These are phyloP conservation scores for Euclidia mi DNA, from an alignment of 2,888 invertebrate genomes.

Conservation along the genomic window DNA sequence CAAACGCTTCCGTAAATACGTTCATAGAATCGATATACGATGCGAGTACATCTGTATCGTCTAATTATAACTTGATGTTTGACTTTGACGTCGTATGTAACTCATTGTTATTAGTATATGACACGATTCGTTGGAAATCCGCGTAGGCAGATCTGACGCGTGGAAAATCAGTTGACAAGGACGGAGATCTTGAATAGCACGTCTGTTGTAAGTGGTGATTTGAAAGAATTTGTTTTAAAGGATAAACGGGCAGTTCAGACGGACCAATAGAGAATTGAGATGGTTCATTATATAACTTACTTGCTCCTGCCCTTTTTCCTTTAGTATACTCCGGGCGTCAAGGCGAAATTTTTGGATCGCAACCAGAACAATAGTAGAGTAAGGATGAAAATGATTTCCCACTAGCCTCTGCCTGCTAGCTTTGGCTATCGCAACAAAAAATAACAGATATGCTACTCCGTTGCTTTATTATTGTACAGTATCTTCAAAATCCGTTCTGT, in stretches of 20 bases:
- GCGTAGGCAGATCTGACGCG: conserved; percentile 63
- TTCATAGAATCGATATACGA: conserved; percentile 47
- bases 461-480: too few relatives aligned
- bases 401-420: too few relatives aligned
- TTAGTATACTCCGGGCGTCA: too few relatives aligned
- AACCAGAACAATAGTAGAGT: too few relatives aligned
- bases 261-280: neutral
- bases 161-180: conserved; percentile 66
- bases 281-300: conserved; percentile 3
- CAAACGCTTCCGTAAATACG: conserved; percentile 56
- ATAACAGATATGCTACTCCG: too few relatives aligned
- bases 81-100: conserved; percentile 59
- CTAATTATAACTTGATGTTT: conserved; percentile 61
- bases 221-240: conserved; percentile 29
- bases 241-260: conserved; percentile 32
- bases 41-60: conserved; percentile 49
- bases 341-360: too few relatives aligned
- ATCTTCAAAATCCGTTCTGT: too few relatives aligned
- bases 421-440: too few relatives aligned
- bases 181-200: conserved; percentile 48
- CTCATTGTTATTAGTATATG: conserved; percentile 64
- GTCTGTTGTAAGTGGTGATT: conserved; percentile 28
- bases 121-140: conserved; percentile 64
- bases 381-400: too few relatives aligned
- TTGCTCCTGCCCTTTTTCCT: too few relatives aligned